Evolutionary conservation across 2,888 invertebrate genomes (phyloP).

Genomic region (Drosophila antonietae): DNA sequence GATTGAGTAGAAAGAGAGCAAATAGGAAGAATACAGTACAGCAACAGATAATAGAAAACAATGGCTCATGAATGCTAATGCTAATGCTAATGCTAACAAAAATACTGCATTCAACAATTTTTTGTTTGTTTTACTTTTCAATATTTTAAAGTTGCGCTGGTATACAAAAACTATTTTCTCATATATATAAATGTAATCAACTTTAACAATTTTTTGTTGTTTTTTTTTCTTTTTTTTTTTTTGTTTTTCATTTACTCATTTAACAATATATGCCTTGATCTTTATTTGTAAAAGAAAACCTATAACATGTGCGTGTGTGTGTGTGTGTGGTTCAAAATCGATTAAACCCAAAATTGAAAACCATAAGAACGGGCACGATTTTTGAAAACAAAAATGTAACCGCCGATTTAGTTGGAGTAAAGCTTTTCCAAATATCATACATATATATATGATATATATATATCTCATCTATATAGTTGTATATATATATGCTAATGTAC

Average conservation of each 20-base stretch:
- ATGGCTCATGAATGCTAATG: constrained; percentile 73
- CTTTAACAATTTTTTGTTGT: constrained; percentile 67
- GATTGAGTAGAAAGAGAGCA: not conserved
- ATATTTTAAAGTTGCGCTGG: constrained; percentile 67
- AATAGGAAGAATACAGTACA: constrained; percentile 9
- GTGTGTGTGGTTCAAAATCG: constrained; percentile 37
- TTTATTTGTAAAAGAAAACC: constrained; percentile 53
- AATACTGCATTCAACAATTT: constrained; percentile 75
- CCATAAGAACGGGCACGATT: constrained; percentile 57
- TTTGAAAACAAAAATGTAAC: constrained; percentile 62
- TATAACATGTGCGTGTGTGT: constrained; percentile 55
- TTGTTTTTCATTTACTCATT: constrained; percentile 1
- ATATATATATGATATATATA: constrained; percentile 34
- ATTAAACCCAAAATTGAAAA: constrained; percentile 61
- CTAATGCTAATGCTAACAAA: constrained; percentile 39
- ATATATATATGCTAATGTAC: constrained; percentile 44
- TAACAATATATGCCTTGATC: constrained; percentile 70
- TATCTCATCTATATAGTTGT: constrained; percentile 29
- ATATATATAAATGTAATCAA: constrained; percentile 72
- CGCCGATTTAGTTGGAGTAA: constrained; percentile 61
- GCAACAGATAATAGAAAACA: constrained; percentile 76
- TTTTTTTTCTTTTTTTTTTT: constrained; percentile 1
- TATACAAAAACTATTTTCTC: constrained; percentile 50
- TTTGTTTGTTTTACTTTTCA: not conserved
- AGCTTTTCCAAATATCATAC: constrained; percentile 64